Evolutionary conservation across 2,797 vertebrate species (phyloP), one percentile per base, ranked within the genome.

Genomic region (Botia almorhae): DNA sequence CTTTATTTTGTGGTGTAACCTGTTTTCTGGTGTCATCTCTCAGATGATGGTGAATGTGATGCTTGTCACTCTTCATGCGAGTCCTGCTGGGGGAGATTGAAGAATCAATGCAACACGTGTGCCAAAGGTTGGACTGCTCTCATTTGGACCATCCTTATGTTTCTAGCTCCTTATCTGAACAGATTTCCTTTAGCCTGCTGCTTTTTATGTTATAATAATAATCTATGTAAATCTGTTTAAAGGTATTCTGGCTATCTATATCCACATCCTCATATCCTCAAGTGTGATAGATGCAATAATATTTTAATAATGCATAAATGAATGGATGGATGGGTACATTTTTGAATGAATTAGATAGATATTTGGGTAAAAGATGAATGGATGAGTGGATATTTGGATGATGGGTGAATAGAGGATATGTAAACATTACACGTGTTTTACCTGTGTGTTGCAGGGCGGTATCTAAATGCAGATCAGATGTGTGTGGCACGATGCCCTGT

Each of bases 1-100:
- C 26, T 64, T 8, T 8, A 63, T 63, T 55, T n/a, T 60, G 17
- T 46, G 17, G 2, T 61, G 33, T 68, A 60, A 23, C 16, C 64
- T 4, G 29, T 65, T 64, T 29, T 17, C 2, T 48, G 29, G 50
- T 73, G 3, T 61, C 43, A 55, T 77, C 0, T 58, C 4, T 11
- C 71, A 98, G 96, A 89, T 64, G 83, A 89, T 61, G 86, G 88
- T 0, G 82, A 74, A 39, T 87, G 94, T 69, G 89, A 91, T 29
- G 85, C 84, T 60, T 99, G 97, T 87, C 87, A 95, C 82, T 36
- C 88, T 33, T 92, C 93, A 1, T 99, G 97, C 81, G 92, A 90
- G 83, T 94, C 94, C 79, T 99, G 97, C 89, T 92, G 88, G 14
- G 94, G 91, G 83, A 86, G 88, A 2, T 87, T 85, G 84, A 89